These are phyloP conservation scores for Pseudois nayaur DNA, from an alignment of 2,113 vertebrate genomes.

Conservation along the genomic window DNA sequence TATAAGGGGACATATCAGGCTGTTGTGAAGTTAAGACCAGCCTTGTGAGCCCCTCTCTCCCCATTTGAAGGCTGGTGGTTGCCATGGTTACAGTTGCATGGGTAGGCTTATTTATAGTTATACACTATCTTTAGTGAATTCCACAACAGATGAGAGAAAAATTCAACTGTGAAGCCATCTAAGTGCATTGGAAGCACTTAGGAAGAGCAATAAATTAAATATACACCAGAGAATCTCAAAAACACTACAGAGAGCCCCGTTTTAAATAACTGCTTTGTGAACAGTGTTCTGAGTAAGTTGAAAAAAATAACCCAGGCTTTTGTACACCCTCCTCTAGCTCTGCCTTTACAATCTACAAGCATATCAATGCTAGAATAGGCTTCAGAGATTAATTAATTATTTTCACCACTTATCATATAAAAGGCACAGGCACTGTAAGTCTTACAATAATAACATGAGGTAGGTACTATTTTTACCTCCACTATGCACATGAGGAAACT, in stretches of 20 bases:
- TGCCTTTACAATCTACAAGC: slow-evolving; percentile 1
- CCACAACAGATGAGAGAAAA: slow-evolving; percentile 76
- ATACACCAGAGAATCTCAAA: slow-evolving; percentile 54
- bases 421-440: not conserved
- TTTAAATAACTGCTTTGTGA: slow-evolving; percentile 60
- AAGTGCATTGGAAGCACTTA: slow-evolving; percentile 58
- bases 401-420: not conserved
- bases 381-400: not conserved
- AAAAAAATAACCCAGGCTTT: slow-evolving; percentile 48
- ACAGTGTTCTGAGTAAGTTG: slow-evolving; percentile 16
- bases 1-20: slow-evolving; percentile 61
- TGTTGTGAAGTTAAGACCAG: slow-evolving; percentile 72
- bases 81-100: slow-evolving; percentile 79
- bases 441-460: not conserved
- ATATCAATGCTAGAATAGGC: not conserved
- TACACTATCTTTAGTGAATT: slow-evolving; percentile 77
- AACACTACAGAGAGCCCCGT: slow-evolving; percentile 36
- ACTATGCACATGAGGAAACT: not conserved
- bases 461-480: not conserved
- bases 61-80: slow-evolving; percentile 76
- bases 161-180: slow-evolving; percentile 77
- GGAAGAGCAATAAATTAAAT: slow-evolving; percentile 61
- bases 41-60: slow-evolving; percentile 61
- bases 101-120: slow-evolving; percentile 82
- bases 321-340: not conserved